Base-by-base conservation (phyloP, 2,888 invertebrate species). In the Ennomos fuscantarius region DNA sequence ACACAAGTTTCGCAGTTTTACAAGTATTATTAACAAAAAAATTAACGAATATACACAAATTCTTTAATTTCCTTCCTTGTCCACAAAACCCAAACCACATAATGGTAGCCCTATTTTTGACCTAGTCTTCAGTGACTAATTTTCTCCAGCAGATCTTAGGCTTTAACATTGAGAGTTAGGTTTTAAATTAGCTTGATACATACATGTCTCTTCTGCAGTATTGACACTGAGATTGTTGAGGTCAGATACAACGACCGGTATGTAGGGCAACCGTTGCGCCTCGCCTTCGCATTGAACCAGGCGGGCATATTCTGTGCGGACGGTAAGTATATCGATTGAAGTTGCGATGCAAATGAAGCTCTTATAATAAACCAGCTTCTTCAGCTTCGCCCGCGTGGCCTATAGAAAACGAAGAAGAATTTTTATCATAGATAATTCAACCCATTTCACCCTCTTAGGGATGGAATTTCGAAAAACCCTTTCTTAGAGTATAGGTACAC, bases 181-280 rank as follows among this genome's bases (percentile, higher is more conserved):
- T 46, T 59, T 55, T 51, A 34, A 37, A 52, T 62, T 63, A 9
- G 67, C 36, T 51, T 64, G 59, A 60, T 49, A 66, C 62, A 68
- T 59, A 67, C 52, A 1, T 49, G 52, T 54, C 32, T 42, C 45
- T 55, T 67, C 65, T 60, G 66, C 66, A 71, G 67, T 82, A 82
- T 86, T 83, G 84, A 83, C 86, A 83, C 76, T 87, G 82, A 85
- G 84, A 81, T 86, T 82, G 78, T 76, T 69, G 86, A 79, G 87
- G 87, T 85, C 84, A 81, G 69, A 79, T 76, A 76, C 79, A 69
- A 70, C 81, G 79, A 77, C 74, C 80, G 84, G 84, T 81, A 87
- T 87, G 84, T 89, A 68, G 87, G 89, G 76, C 88, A 81, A 81
- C 84, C 85, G 86, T 82, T 86, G 63, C 36, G 57, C 50, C 57